Evolutionary conservation across 2,797 vertebrate genomes (phyloP), one percentile per base, ranked within the genome.

Genomic region (Channa striata): DNA sequence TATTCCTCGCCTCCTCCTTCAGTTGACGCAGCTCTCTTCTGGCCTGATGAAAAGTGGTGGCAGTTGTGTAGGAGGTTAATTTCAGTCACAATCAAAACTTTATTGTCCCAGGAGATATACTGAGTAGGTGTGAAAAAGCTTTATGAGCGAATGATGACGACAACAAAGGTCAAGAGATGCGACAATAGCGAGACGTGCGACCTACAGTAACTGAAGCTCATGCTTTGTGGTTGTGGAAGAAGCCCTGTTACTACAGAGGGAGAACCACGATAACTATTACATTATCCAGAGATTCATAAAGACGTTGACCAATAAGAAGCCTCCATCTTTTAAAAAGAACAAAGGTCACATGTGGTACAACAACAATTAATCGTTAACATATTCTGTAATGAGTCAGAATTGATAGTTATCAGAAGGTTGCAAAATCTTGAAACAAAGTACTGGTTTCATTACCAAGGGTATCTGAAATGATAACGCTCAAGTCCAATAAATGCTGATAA

Each of bases 1-100:
- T 98, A 96, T 95, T 96, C 94, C 95, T 96, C 91, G 96, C 96
- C 93, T 93, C 95, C 92, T 97, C 94, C 96, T 98, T 97, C 95
- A 97, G 96, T 81, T 94, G 95, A 92, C 94, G 95, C 94, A 99
- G 96, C 93, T 98, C 96, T 95, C 94, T 94, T 92, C 97, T 95
- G 72, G 96, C 97, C 97, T 98, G 94, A 89, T 85, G 78, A 36
- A 39, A 87, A 89, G 85, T 34, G 82, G 85, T 68, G 86, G 86
- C 68, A 83, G 80, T 84, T 78, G 84, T 52, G 85, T 77, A 67
- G 75, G 80, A 56, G 77, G 79, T 81, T 89, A 76, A 78, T 84
- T 79, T 86, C 51, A 78, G 59, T 33, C 61, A 53, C 78, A 87
- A 61, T 77, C 68, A 83, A 73, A 77, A 79, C 52, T 51, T 57